Percentiles rank a stretch among this genome's conserved stretches.
Conservation (phyloP, 2,797 vertebrate species). For the Chiroxiphia lanceolata region DNA sequence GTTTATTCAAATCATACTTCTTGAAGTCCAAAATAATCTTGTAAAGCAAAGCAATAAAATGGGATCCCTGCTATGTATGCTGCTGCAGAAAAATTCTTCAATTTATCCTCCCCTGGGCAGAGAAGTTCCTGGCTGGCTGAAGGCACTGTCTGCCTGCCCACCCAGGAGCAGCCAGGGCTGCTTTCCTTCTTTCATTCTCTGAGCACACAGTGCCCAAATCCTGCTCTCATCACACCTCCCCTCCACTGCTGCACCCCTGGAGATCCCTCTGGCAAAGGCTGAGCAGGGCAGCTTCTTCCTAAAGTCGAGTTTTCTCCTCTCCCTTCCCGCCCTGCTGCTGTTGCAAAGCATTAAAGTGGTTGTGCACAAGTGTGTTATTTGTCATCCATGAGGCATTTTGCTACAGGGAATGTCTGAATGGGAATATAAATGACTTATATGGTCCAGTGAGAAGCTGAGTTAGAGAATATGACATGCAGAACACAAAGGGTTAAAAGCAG, state of each 20-base stretch:
- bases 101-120: neutral
- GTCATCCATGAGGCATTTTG: neutral
- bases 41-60: neutral
- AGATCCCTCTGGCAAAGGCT: neutral
- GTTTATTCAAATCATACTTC: neutral
- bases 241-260: neutral
- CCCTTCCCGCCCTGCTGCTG: neutral
- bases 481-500: neutral
- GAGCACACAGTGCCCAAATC: neutral
- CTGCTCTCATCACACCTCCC: neutral
- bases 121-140: neutral
- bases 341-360: neutral
- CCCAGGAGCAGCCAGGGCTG: neutral
- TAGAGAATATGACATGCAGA: neutral
- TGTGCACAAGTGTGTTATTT: neutral
- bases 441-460: neutral
- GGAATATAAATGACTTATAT: neutral
- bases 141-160: rapidly evolving
- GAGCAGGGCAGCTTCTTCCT: neutral
- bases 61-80: neutral
- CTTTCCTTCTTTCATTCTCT: neutral
- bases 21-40: neutral
- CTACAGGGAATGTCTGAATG: neutral
- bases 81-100: neutral
- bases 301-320: neutral